Base-by-base conservation (phyloP, 2,888 invertebrate species). In the Cataglyphis albicans region DNA sequence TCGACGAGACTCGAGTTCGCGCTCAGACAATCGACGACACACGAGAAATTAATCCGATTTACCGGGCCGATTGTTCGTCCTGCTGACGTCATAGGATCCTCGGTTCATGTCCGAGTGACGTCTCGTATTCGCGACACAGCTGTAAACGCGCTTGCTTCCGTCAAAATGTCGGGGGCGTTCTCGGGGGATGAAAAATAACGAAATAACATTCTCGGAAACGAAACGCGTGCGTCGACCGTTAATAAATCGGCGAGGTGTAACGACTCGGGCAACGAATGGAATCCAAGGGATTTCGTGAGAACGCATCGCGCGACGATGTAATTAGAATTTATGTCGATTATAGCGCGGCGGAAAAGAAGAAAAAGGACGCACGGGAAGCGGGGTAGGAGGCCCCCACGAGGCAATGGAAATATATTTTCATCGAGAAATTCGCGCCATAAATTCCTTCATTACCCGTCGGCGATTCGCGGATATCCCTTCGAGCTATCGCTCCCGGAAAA, bases 241-340 rank as follows among this genome's bases (percentile, higher is more conserved):
- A 70, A 70, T 78, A 80, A 70, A 80, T 80, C 59, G 48, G 72
- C 44, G 32, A 59, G 68, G 59, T 78, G 78, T 32, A 78, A 70
- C 63, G 74, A 70, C 73, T 63, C 70, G 48, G 25, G 29, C 67
- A 72, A 81, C 82, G 65, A 86, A 84, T 82, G 83, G 80, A 82
- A 85, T 80, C 64, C 82, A 44, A 25, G 67, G 65, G 63, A 64
- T 72, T 74, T 48, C 65, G n/a, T 48, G 72, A 59, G 70, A 70
- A 70, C 25, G 65, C 55, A 84, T 74, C 48, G 73, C 35, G 21
- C 9, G 52, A n/a, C 35, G 10, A 48, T 57, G 80, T 85, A 89
- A 88, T 83, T 67, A 84, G 85, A 84, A 89, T 89, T 88, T 86
- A 88, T 85, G 86, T 81, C 89, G 86, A 88, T 88, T 85, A 84